A percentile compares a stretch with the other conserved stretches of the same genome.
Conservation (phyloP, 2,797 vertebrate genomes). For the Crax fasciolata region DNA sequence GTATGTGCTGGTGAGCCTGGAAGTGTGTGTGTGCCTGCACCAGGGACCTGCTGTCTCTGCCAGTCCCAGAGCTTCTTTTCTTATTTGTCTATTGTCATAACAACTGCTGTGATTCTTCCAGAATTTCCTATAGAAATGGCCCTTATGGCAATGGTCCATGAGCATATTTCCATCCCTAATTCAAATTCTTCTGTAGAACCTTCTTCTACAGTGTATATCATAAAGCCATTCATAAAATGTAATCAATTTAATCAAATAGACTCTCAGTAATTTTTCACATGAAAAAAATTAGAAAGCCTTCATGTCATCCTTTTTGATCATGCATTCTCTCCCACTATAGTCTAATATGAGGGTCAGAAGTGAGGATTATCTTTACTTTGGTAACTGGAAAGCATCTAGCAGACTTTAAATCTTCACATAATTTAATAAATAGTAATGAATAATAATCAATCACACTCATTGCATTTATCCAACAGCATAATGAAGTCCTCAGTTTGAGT, state of each 20-base stretch:
- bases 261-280: neutral
- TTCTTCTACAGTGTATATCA: neutral
- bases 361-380: neutral
- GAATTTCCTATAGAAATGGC: neutral
- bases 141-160: neutral
- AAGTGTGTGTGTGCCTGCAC: neutral
- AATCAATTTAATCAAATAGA: neutral
- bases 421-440: neutral
- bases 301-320: neutral
- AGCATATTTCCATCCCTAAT: rapidly evolving
- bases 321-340: neutral
- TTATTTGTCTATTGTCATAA: neutral
- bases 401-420: neutral
- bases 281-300: rapidly evolving
- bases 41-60: neutral
- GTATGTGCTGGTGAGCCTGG: neutral
- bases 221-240: neutral
- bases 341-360: neutral
- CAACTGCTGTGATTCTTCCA: neutral
- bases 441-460: neutral
- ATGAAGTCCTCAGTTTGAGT: neutral
- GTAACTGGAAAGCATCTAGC: neutral
- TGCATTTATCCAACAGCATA: neutral
- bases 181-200: neutral
- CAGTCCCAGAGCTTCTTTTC: neutral